Percentiles rank a stretch among this genome's conserved stretches.
Conservation (phyloP, 2,888 invertebrate species). For the Cheilosia scutellata region DNA sequence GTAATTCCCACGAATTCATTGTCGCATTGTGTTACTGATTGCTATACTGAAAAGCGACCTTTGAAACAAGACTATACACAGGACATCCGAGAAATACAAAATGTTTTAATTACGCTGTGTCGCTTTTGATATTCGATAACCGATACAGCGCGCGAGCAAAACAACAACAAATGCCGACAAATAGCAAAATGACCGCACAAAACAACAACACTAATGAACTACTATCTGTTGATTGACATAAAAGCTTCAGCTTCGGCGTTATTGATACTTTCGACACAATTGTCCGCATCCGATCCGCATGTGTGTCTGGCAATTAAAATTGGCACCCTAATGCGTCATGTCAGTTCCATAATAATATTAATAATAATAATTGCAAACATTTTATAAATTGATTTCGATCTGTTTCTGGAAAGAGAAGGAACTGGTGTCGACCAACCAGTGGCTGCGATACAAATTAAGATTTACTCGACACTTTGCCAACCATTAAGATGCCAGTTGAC, state of each 20-base stretch:
- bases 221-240: conserved; percentile 33
- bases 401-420: neutral
- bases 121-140: conserved; percentile 22
- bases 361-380: conserved; percentile 43
- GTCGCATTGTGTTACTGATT: conserved; percentile 39
- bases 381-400: conserved; percentile 39
- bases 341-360: conserved; percentile 13
- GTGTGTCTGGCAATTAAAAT: conserved; percentile 59
- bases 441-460: conserved; percentile 41
- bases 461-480: conserved; percentile 47
- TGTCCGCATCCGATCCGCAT: conserved; percentile 2
- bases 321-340: conserved; percentile 56
- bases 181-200: neutral
- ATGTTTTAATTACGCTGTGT: conserved; percentile 47
- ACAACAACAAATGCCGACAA: neutral
- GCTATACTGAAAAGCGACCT: neutral
- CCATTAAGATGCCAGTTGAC: conserved; percentile 10
- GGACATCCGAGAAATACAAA: conserved; percentile 37
- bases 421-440: neutral
- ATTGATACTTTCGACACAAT: conserved; percentile 61
- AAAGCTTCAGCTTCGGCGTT: conserved; percentile 34
- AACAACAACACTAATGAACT: conserved; percentile 19
- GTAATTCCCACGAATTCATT: conserved; percentile 26
- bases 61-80: conserved; percentile 7
- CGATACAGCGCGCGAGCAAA: neutral